Evolutionary conservation across 2,113 vertebrate species (phyloP), one percentile per base, ranked within the genome.

Genomic region (Indicator maculatus): DNA sequence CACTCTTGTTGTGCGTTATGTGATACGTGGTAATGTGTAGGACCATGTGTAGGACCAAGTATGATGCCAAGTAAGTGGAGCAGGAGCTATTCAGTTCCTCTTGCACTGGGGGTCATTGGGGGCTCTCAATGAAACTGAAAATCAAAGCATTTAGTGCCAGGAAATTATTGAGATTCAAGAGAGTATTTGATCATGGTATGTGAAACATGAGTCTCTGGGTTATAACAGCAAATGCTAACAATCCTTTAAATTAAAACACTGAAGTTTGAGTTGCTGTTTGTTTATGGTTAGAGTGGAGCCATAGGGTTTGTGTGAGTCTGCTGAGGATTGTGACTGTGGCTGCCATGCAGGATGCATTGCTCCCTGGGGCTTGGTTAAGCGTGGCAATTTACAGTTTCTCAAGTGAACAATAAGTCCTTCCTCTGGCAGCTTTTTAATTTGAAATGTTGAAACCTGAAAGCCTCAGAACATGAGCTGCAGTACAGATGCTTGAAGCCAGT

Each of bases 391-490:
- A 36, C 8, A 9, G 0, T 70, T 77, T 85, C 31, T 79, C 17
- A 39, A 45, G 47, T 53, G 38, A 79, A 63, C 71, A 88, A 36
- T 16, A 41, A 59, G 28, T 26, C 17, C 83, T 67, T 41, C 38
- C 13, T 80, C 33, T 58, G 26, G 21, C 28, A 69, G 27, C 33
- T 70, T 95, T 55, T 76, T 36, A 28, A 28, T 64, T 33, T 38
- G 52, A 45, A 16, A 36, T 16, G 15, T 13, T 67, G 81, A 77
- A 60, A 71, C 31, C 7, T n/a, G 12, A 64, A 84, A 73, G 20
- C 63, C 45, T 70, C 36, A 18, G 66, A 53, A 14, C 11, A 1
- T 0, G 1, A 67, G 47, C 38, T 20, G 5, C 0, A 0, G 31
- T 30, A 5, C 0, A 4, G 33, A 12, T 45, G 7, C 36, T 39